phyloP scores from a whole-genome alignment of 2,113 vertebrate genomes.

The Neogobius melanostomus region DNA sequence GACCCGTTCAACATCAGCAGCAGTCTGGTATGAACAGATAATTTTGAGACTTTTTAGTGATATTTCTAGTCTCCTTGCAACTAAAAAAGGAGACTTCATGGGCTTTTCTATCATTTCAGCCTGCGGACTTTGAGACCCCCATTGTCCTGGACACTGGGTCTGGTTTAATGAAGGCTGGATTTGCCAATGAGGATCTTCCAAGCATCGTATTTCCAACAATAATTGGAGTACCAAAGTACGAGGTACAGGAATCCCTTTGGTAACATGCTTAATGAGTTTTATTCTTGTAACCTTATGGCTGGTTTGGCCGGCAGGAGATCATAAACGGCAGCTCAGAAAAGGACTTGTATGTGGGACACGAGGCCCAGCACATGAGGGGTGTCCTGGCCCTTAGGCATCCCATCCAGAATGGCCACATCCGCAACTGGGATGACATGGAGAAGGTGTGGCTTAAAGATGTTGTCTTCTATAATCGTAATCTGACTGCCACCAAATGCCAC shows the following conservation, averaged over 20 bases:
- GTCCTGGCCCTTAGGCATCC: constrained; percentile 74
- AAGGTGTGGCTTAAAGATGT: constrained; percentile 47
- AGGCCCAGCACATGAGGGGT: constrained; percentile 77
- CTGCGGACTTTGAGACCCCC: constrained; percentile 61
- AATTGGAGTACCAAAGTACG: constrained; percentile 77
- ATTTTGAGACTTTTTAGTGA: not conserved
- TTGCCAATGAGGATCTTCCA: constrained; percentile 75
- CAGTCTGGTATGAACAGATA: not conserved
- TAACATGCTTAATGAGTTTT: not conserved
- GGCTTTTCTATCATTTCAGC: constrained; percentile 35
- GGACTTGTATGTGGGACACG: constrained; percentile 71
- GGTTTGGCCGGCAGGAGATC: constrained; percentile 61
- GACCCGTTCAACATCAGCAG: not conserved
- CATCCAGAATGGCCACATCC: constrained; percentile 70
- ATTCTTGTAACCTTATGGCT: not conserved
- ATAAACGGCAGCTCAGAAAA: constrained; percentile 57
- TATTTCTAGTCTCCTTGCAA: not conserved
- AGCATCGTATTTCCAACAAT: constrained; percentile 70
- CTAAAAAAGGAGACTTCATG: too few species aligned
- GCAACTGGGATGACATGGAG: constrained; percentile 80
- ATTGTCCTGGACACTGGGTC: constrained; percentile 77
- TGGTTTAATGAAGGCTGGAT: constrained; percentile 78
- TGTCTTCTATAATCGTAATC: not conserved
- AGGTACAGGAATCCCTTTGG: constrained; percentile 44
- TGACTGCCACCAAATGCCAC: too few species aligned